phyloP scores from a whole-genome alignment of 2,888 invertebrate species.

The Drosophila merina region DNA sequence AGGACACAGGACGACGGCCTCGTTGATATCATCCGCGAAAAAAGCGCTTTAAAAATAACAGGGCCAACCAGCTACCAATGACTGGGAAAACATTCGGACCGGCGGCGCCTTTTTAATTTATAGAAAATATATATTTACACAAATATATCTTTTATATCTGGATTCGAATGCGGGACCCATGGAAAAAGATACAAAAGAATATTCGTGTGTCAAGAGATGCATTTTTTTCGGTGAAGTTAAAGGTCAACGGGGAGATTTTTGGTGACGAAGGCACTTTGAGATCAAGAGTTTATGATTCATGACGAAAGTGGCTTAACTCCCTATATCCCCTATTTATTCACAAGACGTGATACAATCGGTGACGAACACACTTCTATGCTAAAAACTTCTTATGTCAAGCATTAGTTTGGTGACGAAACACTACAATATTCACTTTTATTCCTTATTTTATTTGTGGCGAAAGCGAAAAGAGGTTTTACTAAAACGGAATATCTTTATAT shows the following conservation, averaged over 20 bases:
- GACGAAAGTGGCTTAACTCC: no score
- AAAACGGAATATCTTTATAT: no score
- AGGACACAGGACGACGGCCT: slow-evolving; percentile 17
- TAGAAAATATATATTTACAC: slow-evolving; percentile 9
- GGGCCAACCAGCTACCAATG: slow-evolving; percentile 33
- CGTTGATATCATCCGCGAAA: slow-evolving; percentile 50
- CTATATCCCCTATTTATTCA: no score
- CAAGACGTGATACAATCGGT: no score
- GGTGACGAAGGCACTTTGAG: neutral
- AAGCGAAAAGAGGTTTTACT: no score
- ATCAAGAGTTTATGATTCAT: no score
- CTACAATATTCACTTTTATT: no score
- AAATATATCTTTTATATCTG: slow-evolving; percentile 20
- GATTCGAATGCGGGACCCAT: slow-evolving; percentile 7
- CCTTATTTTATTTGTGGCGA: no score
- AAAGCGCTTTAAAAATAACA: slow-evolving; percentile 1
- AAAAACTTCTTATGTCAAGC: no score
- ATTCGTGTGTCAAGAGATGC: neutral
- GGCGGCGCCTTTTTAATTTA: slow-evolving; percentile 42
- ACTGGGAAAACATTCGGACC: slow-evolving; percentile 47
- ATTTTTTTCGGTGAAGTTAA: neutral
- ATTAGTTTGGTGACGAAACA: no score
- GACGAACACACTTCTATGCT: no score
- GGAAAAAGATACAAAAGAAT: neutral
- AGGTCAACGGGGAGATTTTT: neutral